A percentile compares a stretch with the other conserved stretches of the same genome.
Evolutionary conservation across 2,797 vertebrate species (phyloP).

Genomic region (Aulostomus chinensis): DNA sequence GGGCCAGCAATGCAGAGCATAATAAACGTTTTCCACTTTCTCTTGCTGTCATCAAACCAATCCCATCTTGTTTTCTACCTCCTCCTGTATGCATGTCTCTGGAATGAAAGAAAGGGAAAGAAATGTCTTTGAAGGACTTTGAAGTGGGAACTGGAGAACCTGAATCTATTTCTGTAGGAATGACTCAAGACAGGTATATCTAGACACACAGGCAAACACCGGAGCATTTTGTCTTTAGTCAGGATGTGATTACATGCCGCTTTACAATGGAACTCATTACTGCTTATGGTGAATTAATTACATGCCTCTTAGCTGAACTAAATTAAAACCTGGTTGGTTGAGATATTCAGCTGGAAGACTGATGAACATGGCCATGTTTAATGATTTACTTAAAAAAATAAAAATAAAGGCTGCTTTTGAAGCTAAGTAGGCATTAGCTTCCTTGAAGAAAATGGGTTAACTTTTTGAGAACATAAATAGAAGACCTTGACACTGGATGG

Average conservation of each 20-base stretch:
- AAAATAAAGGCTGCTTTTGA: conserved; percentile 23
- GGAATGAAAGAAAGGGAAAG: conserved; percentile 10
- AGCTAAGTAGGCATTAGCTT: conserved; percentile 1
- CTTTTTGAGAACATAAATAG: neutral
- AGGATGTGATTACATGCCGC: conserved; percentile 59
- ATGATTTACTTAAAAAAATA: conserved; percentile 22
- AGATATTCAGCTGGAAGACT: conserved; percentile 53
- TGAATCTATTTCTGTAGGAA: conserved; percentile 34
- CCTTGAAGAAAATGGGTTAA: neutral
- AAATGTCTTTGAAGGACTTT: conserved; percentile 51
- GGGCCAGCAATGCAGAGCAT: conserved; percentile 59
- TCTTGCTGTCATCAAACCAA: conserved; percentile 42
- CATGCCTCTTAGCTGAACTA: conserved; percentile 61
- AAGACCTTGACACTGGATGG: no score
- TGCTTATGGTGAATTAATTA: conserved; percentile 69
- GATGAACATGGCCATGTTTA: conserved; percentile 51
- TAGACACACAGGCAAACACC: conserved; percentile 37
- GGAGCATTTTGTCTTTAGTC: conserved; percentile 38
- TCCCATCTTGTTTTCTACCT: conserved; percentile 36
- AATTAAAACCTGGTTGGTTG: conserved; percentile 64
- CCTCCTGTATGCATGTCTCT: conserved; percentile 15
- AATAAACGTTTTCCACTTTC: conserved; percentile 31
- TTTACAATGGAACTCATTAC: conserved; percentile 69
- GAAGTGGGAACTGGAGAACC: conserved; percentile 36
- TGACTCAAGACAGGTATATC: conserved; percentile 44